Percentiles rank a stretch among this genome's conserved stretches.
phyloP scores from a whole-genome alignment of 2,888 invertebrate species.

The Pseudococcus longispinus region DNA sequence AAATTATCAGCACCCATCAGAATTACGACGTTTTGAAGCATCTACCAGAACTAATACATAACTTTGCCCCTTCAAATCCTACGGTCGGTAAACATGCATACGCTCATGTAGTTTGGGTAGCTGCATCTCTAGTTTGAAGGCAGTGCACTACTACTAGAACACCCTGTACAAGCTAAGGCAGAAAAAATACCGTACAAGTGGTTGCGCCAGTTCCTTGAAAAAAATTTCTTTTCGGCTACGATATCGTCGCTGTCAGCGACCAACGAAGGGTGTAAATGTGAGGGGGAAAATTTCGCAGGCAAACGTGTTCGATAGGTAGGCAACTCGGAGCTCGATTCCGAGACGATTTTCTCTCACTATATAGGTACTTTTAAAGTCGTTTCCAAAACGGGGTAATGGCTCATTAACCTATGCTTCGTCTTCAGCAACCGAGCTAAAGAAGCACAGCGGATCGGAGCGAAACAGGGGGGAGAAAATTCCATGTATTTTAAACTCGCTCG shows the following conservation, averaged over 20 bases:
- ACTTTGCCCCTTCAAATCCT: no score
- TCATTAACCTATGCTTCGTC: constrained; percentile 20
- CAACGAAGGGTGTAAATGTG: not conserved
- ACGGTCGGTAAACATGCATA: no score
- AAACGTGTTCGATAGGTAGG: not conserved
- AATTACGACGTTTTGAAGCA: no score
- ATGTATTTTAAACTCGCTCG: constrained; percentile 5
- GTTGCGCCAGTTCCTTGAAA: not conserved
- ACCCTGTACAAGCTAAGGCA: no score
- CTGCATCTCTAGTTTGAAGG: no score
- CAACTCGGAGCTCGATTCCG: not conserved
- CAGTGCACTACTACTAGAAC: no score
- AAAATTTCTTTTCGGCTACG: not conserved
- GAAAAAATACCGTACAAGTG: not conserved
- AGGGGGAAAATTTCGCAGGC: not conserved
- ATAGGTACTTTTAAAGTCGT: not conserved
- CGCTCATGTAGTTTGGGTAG: no score
- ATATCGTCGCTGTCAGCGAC: not conserved
- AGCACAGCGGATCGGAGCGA: not conserved
- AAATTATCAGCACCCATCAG: no score
- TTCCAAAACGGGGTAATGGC: constrained; percentile 22
- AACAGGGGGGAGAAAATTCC: not conserved
- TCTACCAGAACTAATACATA: no score
- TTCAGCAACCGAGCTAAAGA: not conserved
- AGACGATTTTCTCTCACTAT: not conserved